A percentile compares a stretch with the other conserved stretches of the same genome.
phyloP scores from a whole-genome alignment of 53 echinoderm and acorn worm species.

The Henricia sp. region DNA sequence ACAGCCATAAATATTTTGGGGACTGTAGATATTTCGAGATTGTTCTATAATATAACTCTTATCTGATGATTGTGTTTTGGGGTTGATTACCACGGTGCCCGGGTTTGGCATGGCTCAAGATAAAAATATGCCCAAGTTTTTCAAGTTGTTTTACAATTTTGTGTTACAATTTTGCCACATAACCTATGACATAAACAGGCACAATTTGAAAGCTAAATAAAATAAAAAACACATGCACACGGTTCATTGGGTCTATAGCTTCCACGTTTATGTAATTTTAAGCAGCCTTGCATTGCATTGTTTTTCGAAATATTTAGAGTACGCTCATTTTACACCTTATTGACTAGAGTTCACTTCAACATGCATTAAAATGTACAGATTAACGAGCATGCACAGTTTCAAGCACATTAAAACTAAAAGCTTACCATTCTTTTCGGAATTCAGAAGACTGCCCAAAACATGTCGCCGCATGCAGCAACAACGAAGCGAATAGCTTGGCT shows the following conservation, averaged over 20 bases:
- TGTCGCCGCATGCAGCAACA: neutral
- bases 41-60: neutral
- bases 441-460: neutral
- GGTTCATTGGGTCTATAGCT: too few species aligned
- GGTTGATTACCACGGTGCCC: neutral
- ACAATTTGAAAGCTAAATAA: too few species aligned
- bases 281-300: too few species aligned
- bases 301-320: too few species aligned
- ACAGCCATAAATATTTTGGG: constrained; percentile 49
- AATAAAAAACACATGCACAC: too few species aligned
- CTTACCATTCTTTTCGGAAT: constrained; percentile 3
- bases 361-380: neutral
- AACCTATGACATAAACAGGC: too few species aligned
- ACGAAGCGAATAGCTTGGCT: neutral
- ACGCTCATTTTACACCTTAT: too few species aligned
- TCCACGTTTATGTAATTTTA: too few species aligned
- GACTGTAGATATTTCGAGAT: neutral
- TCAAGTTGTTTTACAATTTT: too few species aligned
- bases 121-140: neutral
- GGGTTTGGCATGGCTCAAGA: neutral
- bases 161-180: too few species aligned
- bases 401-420: neutral
- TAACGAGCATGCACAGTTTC: neutral
- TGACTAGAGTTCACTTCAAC: too few species aligned
- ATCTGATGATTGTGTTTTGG: neutral